Base-by-base conservation (phyloP, 2,888 invertebrate species). In the Clunio marinus region DNA sequence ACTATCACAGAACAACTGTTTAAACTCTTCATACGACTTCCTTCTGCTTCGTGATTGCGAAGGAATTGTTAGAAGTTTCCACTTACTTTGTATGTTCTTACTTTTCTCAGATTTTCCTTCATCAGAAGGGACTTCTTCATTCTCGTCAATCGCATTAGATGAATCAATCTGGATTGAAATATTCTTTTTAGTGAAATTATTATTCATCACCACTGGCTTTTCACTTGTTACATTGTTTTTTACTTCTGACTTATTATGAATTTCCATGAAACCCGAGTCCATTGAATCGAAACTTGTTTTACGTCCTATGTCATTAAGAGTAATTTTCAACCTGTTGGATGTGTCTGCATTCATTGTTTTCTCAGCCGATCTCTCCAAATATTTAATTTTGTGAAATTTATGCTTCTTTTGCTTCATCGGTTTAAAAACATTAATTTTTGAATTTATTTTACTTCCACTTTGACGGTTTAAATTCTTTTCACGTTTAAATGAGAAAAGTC, bases 211-310 rank as follows among this genome's bases (percentile, higher is more conserved):
- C 2, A 8, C 55, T 8, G 20, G 7, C 24, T 55, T 55, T 22
- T 22, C 3, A 8, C 20, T 20, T 24, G 7, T 60, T 20, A 77
- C 74, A 17, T 76, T 75, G 69, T 77, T 77, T 70, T 79, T 78
- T 5, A 73, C 71, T 28, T 70, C 70, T 13, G 63, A 28, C 69
- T 70, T 70, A 58, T 63, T 70, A 69, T 79, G 78, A 77, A 79
- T 79, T 70, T 79, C 80, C 71, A 79, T 79, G 69, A 79, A 79
- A 8, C 79, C 79, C 57, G 79, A 79, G 74, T 79, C 79, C 76
- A 80, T 77, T 51, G 80, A 78, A 72, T 78, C 80, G 55, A 79
- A 77, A 72, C 79, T 79, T 1, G 79, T 78, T 72, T 79, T 80
- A 22, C 79, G 57, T 22, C 20, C 57, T 20, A 75, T 71, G 32